phyloP scores from a whole-genome alignment of 1,140 invertebrate genomes.

The Teleogryllus occipitalis region DNA sequence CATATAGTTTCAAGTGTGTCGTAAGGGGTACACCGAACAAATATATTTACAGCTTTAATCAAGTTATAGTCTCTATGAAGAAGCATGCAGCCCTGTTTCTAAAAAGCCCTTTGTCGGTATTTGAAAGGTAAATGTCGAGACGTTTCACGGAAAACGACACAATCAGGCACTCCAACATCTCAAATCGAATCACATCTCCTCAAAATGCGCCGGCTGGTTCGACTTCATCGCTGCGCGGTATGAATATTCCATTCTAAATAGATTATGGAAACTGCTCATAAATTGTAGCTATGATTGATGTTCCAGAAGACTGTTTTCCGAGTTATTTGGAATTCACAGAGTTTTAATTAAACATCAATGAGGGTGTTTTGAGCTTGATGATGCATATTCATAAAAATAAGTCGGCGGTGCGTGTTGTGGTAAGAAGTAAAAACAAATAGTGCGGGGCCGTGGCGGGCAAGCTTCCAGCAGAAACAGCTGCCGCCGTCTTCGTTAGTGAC shows the following conservation, averaged over 20 bases:
- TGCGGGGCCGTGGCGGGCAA: not conserved
- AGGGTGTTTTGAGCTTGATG: constrained; percentile 8
- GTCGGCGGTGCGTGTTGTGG: not conserved
- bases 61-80: too few species aligned
- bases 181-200: constrained; percentile 19
- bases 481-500: not conserved
- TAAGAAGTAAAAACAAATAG: constrained; percentile 1
- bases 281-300: constrained; percentile 18
- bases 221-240: constrained; percentile 17
- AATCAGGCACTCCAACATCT: not conserved
- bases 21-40: too few species aligned
- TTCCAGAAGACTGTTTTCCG: constrained; percentile 8
- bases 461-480: not conserved
- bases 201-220: constrained; percentile 16
- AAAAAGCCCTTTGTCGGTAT: not conserved
- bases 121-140: constrained; percentile 1
- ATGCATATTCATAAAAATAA: constrained; percentile 22
- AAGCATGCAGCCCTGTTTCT: not conserved
- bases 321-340: constrained; percentile 1
- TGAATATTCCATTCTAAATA: constrained; percentile 23
- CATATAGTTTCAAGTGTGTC: too few species aligned
- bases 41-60: too few species aligned
- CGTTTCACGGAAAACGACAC: not conserved
- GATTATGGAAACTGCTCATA: constrained; percentile 16
- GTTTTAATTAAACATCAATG: constrained; percentile 16